Evolutionary conservation across 2,888 invertebrate genomes (phyloP).

Genomic region (Platycheirus rosarum): DNA sequence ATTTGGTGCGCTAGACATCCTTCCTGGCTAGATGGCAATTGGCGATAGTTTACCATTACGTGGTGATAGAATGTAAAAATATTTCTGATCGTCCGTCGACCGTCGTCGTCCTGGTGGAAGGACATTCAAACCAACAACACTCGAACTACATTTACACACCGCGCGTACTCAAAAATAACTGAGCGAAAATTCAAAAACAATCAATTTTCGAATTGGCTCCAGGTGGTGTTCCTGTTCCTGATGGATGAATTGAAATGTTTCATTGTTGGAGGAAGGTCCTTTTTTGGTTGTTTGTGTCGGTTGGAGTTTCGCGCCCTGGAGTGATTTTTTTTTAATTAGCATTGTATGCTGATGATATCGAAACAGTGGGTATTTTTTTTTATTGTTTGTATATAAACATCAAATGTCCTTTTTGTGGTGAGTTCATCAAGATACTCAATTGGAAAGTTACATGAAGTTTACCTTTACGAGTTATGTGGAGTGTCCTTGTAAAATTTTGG

Average conservation of each 20-base stretch:
- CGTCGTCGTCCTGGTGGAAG: background rate
- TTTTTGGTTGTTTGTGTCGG: background rate
- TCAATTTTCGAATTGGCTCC: slow-evolving; percentile 64
- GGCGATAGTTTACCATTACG: slow-evolving; percentile 1
- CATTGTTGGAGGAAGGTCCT: background rate
- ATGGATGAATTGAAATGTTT: slow-evolving; percentile 46
- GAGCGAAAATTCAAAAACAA: slow-evolving; percentile 46
- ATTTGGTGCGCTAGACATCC: background rate
- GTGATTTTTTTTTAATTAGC: slow-evolving; percentile 1
- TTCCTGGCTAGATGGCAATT: background rate
- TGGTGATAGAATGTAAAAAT: slow-evolving; percentile 4
- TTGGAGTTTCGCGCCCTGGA: slow-evolving; percentile 6
- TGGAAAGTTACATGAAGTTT: too few species aligned
- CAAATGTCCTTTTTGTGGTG: too few species aligned
- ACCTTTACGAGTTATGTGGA: too few species aligned
- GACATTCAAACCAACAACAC: slow-evolving; percentile 29
- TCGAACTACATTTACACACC: slow-evolving; percentile 43
- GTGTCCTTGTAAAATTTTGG: too few species aligned
- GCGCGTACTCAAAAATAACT: slow-evolving; percentile 7
- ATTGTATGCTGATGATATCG: slow-evolving; percentile 10
- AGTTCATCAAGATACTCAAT: too few species aligned
- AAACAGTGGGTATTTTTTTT: too few species aligned
- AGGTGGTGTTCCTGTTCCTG: slow-evolving; percentile 47
- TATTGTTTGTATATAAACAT: too few species aligned
- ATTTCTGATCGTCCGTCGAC: slow-evolving; percentile 28